Evolutionary conservation across 2,888 invertebrate genomes (phyloP).

Genomic region (Trimorus sp.): DNA sequence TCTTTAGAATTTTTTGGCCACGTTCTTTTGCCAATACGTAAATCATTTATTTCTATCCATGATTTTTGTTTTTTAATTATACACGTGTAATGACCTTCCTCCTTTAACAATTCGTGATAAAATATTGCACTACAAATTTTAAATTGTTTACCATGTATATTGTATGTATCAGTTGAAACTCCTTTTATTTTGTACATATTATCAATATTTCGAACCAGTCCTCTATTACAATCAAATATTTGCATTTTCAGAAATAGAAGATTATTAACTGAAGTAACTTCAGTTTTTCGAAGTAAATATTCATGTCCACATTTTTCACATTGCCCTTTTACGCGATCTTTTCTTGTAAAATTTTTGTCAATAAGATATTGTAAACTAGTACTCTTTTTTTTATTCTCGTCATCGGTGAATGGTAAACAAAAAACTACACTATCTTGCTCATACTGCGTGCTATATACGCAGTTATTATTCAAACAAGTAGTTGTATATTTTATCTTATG

Average conservation of each 20-base stretch:
- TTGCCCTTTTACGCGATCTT: conserved; percentile 8
- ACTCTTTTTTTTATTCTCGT: background rate
- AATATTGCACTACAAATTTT: conserved; percentile 25
- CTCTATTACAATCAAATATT: background rate
- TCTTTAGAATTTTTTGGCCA: conserved; percentile 21
- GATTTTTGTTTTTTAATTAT: conserved; percentile 7
- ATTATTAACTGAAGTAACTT: background rate
- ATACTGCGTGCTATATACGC: background rate
- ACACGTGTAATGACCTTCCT: conserved; percentile 14
- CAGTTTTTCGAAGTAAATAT: conserved; percentile 1
- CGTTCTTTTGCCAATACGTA: background rate
- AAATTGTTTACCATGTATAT: conserved; percentile 6
- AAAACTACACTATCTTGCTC: conserved; percentile 11
- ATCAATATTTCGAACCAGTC: background rate
- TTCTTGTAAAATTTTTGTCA: background rate
- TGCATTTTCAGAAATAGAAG: background rate
- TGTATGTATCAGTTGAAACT: conserved; percentile 7
- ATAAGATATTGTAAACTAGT: conserved; percentile 13
- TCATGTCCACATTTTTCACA: conserved; percentile 20
- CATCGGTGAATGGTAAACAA: background rate
- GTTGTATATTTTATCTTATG: conserved; percentile 10
- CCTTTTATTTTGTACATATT: conserved; percentile 5
- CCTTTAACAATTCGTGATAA: conserved; percentile 7
- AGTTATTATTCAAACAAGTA: conserved; percentile 16
- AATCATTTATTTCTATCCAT: conserved; percentile 18